Base-by-base conservation (phyloP, 2,797 vertebrate species). In the Poeciliopsis gracilis region DNA sequence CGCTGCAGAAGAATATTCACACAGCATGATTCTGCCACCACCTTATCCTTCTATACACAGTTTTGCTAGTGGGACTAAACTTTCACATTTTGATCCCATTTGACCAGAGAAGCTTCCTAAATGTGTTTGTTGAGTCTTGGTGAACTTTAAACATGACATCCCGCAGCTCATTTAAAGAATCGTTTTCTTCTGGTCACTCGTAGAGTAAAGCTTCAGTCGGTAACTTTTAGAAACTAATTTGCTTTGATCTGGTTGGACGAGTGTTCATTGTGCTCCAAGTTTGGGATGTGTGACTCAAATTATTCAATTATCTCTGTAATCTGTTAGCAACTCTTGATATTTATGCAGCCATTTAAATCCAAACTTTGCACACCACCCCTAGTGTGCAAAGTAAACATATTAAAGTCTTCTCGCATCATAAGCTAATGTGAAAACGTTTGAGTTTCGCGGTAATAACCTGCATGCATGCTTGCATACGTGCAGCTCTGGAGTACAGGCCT, bases 401-500 rank as follows among this genome's bases (percentile, higher is more conserved):
- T 4, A 36, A 66, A 66, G 8, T 66, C 23, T 38, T 3, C 38
- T 41, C 23, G 4, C 38, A 10, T 11, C 16, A 3, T 36, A 1
- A 61, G 57, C 16, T 18, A 63, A 63, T 10, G 10, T 23, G 18
- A 38, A 66, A 38, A 41, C 1, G 4, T 36, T 20, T 16, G 8
- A 63, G 59, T 63, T 33, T 33, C 15, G 8, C 66, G 7, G 38
- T 41, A 69, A 69, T 25, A 23, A 38, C 61, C 30, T 43, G 66
- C 66, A n/a, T 82, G 66, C 4, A 36, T 55, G 23, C 47, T 15
- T 47, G 23, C 41, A n/a, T 85, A 55, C 75, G 75, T 83, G 20
- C 81, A 96, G 96, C 16, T 97, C 4, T 97, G 96, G 95, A 89
- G 80, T 82, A 88, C 88, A 83, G 93, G 94, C 51, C 86, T 92